These are phyloP conservation scores for Stenichneumon culpator DNA, from an alignment of 2,888 invertebrate genomes.

Conservation along the genomic window DNA sequence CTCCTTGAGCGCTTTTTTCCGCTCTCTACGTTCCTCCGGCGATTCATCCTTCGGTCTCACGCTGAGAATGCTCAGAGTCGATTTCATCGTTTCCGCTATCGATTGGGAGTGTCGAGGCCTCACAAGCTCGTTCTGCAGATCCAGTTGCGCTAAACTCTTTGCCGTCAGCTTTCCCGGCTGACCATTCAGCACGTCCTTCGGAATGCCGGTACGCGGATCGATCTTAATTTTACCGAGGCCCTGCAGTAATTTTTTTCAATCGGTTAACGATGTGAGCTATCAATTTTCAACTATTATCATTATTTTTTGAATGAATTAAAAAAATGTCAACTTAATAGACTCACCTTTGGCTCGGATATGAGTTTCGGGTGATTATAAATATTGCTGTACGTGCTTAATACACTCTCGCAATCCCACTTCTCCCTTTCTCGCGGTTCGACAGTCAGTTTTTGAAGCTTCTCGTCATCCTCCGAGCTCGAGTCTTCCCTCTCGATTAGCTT, in stretches of 20 bases:
- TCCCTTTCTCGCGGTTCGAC: conserved; percentile 88
- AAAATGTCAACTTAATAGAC: conserved; percentile 14
- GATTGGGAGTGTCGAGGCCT: conserved; percentile 86
- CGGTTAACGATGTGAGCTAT: background rate
- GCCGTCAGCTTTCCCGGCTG: conserved; percentile 88
- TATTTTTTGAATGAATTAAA: conserved; percentile 6
- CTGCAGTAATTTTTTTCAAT: conserved; percentile 80
- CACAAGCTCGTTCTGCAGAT: conserved; percentile 84
- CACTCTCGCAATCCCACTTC: conserved; percentile 97
- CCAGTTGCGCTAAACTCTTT: conserved; percentile 89
- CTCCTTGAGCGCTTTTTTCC: conserved; percentile 92
- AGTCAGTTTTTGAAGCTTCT: conserved; percentile 87
- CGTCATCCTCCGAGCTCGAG: conserved; percentile 84
- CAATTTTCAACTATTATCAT: background rate
- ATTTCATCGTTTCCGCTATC: conserved; percentile 88
- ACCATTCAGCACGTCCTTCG: conserved; percentile 88
- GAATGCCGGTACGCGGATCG: conserved; percentile 91
- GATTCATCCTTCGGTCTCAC: conserved; percentile 92
- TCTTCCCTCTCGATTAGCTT: conserved; percentile 76
- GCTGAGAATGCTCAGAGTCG: conserved; percentile 90
- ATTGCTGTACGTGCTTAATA: conserved; percentile 96
- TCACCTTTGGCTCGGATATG: conserved; percentile 91
- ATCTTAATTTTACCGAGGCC: conserved; percentile 89
- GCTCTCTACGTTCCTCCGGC: conserved; percentile 90
- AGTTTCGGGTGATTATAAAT: conserved; percentile 96